phyloP scores from a whole-genome alignment of 2,888 invertebrate genomes.

The Ctena decussata region DNA sequence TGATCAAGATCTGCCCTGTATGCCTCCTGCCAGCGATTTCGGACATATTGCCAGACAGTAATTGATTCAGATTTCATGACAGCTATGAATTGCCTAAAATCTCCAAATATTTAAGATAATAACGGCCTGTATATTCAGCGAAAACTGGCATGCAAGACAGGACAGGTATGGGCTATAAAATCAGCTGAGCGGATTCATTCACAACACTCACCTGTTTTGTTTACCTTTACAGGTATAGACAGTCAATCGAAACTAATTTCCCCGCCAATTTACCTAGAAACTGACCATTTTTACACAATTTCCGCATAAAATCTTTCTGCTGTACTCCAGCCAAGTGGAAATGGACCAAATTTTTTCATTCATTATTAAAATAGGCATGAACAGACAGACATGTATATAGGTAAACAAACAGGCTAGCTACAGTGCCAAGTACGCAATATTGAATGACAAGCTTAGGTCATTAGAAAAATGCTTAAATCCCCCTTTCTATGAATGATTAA shows the following conservation, averaged over 20 bases:
- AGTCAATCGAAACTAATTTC: neutral
- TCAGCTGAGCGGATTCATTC: neutral
- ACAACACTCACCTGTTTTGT: slow-evolving; percentile 8
- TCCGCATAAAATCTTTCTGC: neutral
- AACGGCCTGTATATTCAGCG: too few relatives aligned
- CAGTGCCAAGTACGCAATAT: neutral
- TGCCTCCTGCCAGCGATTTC: too few relatives aligned
- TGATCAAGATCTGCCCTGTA: too few relatives aligned
- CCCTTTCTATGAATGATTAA: neutral
- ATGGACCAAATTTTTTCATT: neutral
- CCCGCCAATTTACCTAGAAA: neutral
- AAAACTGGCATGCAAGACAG: neutral
- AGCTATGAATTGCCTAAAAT: too few relatives aligned
- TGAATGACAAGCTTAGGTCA: slow-evolving; percentile 12
- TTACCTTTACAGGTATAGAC: neutral
- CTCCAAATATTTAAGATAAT: too few relatives aligned
- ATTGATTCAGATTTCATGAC: too few relatives aligned
- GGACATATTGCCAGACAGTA: too few relatives aligned
- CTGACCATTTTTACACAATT: neutral
- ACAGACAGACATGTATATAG: neutral
- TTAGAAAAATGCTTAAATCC: neutral
- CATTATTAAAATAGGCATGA: slow-evolving; percentile 7
- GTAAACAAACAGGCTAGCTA: neutral
- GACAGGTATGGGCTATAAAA: neutral
- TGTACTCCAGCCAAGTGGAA: neutral